Base-by-base conservation (phyloP, 2,113 vertebrate genomes). In the Hydropotes inermis region DNA sequence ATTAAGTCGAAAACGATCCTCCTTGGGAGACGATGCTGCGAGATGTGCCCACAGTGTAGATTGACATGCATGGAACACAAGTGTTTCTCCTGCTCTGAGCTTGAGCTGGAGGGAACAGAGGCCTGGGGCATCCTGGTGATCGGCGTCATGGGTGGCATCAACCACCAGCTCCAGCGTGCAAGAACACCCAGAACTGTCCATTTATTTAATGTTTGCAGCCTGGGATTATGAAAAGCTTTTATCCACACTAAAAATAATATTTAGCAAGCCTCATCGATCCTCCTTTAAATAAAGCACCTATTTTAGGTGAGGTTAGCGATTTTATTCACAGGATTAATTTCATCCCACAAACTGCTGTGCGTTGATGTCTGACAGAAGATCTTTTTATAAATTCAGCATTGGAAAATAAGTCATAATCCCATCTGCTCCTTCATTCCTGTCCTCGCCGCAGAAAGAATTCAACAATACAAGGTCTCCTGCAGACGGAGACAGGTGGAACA, bases 261-360 rank as follows among this genome's bases (percentile, higher is more conserved):
- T 92, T 96, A 98, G 84, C 93, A 94, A 97, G 97, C 4, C 36
- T 87, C 97, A 97, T 82, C 88, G 23, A 97, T 98, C 83, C 86
- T 92, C 97, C 55, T 94, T 98, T 85, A 87, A 97, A 98, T 90
- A 91, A 98, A 94, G 17, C 84, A 97, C 98, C 33, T 96, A 39
- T 89, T 98, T 98, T 82, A 97, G 91, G 64, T 81, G 86, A 96
- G 64, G 96, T 89, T 96, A 94, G 93, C 74, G 57, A 93, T 97
- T 95, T 96, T 95, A 97, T 97, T 96, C 96, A 85, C 33, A 96
- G 97, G 97, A 97, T 98, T 97, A 98, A 95, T 94, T 97, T 97
- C 98, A 76, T 89, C 70, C 95, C 74, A 57, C 91, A 92, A 97
- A 94, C 70, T 70, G 81, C 97, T 60, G 25, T 57, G 89, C 81